phyloP scores from a whole-genome alignment of 2,797 vertebrate species.

The Rhinogobio ventralis region DNA sequence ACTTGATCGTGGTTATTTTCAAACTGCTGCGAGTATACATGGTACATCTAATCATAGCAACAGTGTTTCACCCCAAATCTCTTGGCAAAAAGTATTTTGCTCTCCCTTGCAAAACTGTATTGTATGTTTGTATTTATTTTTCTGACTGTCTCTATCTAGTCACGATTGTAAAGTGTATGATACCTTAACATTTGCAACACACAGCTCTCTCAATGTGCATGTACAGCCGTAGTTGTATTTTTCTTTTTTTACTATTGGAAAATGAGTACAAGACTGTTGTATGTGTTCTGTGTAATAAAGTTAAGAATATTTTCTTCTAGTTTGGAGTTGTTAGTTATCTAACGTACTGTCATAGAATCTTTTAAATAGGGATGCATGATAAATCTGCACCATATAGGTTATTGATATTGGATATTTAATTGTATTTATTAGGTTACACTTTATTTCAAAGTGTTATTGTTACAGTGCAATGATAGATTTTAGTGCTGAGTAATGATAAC shows the following conservation, averaged over 20 bases:
- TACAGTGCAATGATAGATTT: neutral
- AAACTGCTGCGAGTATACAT: conserved; percentile 34
- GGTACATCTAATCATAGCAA: conserved; percentile 33
- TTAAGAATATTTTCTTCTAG: conserved; percentile 84
- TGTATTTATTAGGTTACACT: neutral
- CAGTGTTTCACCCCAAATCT: conserved; percentile 38
- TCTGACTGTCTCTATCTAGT: conserved; percentile 57
- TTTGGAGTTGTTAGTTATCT: conserved; percentile 45
- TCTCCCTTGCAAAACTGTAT: conserved; percentile 43
- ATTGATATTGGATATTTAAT: neutral
- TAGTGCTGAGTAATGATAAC: neutral
- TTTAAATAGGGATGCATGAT: neutral
- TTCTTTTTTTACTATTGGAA: conserved; percentile 84
- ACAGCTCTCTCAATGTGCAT: conserved; percentile 75
- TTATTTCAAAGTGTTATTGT: neutral
- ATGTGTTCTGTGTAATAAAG: conserved; percentile 92
- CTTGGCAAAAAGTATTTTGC: conserved; percentile 36
- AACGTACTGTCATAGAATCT: neutral
- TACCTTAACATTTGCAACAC: conserved; percentile 49
- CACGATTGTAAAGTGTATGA: conserved; percentile 55
- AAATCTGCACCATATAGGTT: neutral
- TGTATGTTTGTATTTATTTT: conserved; percentile 57
- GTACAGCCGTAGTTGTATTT: conserved; percentile 88
- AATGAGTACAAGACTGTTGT: conserved; percentile 80
- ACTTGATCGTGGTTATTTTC: conserved; percentile 23